Base-by-base conservation (phyloP, 2,888 invertebrate genomes). In the Cerastoderma edule region DNA sequence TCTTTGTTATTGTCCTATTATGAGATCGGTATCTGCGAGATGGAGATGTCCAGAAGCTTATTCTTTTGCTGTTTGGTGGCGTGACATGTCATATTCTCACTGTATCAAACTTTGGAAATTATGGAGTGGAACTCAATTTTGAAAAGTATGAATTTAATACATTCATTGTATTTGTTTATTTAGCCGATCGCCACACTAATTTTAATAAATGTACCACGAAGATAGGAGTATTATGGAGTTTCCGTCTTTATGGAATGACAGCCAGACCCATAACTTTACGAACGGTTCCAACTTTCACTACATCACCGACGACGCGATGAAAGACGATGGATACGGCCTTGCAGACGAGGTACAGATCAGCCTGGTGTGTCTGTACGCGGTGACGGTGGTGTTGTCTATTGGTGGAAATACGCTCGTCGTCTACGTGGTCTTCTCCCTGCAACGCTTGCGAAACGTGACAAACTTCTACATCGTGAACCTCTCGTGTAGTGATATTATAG, bases 401-500 rank as follows among this genome's bases (percentile, higher is more conserved):
- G 90, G 93, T 8, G 94, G 94, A 0, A 92, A 94, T 93, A 84
- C 93, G 91, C 65, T 95, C 53, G 97, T 98, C 30, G 97, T 97
- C 91, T 97, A 96, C 92, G 96, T 97, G 35, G 97, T 98, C 0
- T 66, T 66, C 30, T 30, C 50, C 0, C 50, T 66, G 30, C 66
- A 66, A 32, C 27, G 66, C n/a, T 97, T 98, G 97, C 95, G 96
- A 87, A 97, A 97, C 0, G 97, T 98, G 2, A 98, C 98, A 44
- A 98, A 98, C 93, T 96, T 93, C 70, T 91, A 93, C 71, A 92
- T 93, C 46, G 86, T 92, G 3, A 93, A 93, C 80, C 86, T 93
- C 70, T 93, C 93, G 13, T 63, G 87, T 72, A 91, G 93, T 46
- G 93, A 93, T 84, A 88, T 94, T 28, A 86, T 93, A 56, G 93